These are phyloP conservation scores for Athalia circularis DNA, from an alignment of 2,888 invertebrate species.

Conservation along the genomic window DNA sequence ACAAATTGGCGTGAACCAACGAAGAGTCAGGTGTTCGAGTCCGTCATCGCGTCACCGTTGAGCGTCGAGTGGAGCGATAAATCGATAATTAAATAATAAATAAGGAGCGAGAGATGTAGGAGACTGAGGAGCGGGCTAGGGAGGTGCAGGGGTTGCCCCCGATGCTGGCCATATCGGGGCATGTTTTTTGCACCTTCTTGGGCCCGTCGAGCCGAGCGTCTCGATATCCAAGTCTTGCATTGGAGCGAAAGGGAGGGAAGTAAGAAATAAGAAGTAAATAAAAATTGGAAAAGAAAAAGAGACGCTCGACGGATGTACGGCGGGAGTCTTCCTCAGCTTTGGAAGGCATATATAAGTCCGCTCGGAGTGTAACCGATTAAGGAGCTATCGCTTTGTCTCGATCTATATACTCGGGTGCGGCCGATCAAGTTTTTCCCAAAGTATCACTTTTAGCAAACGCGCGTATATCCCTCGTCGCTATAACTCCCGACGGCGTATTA, in stretches of 20 bases:
- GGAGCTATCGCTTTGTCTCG: slow-evolving; percentile 15
- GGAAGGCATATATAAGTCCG: slow-evolving; percentile 3
- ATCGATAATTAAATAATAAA: slow-evolving; percentile 71
- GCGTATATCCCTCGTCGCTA: neutral
- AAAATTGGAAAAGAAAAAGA: neutral
- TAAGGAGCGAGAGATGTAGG: slow-evolving; percentile 57
- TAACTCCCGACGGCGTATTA: slow-evolving; percentile 31
- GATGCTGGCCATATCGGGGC: slow-evolving; percentile 39
- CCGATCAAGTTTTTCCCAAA: slow-evolving; percentile 39
- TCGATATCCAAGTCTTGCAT: neutral
- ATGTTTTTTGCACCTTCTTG: slow-evolving; percentile 26
- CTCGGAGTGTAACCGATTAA: slow-evolving; percentile 36
- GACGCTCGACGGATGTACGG: slow-evolving; percentile 8
- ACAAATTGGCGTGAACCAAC: slow-evolving; percentile 21
- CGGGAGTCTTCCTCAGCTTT: slow-evolving; percentile 1
- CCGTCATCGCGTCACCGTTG: slow-evolving; percentile 54
- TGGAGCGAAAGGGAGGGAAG: neutral
- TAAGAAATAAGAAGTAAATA: neutral
- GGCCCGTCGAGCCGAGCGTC: neutral
- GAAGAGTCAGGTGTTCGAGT: slow-evolving; percentile 57
- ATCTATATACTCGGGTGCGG: slow-evolving; percentile 21
- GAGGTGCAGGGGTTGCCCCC: slow-evolving; percentile 27
- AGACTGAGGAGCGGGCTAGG: neutral
- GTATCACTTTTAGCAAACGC: slow-evolving; percentile 17
- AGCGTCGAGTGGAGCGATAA: slow-evolving; percentile 58